A percentile compares a stretch with the other conserved stretches of the same genome.
Conservation (phyloP, 2,888 invertebrate genomes). For the Hydriomena furcata region DNA sequence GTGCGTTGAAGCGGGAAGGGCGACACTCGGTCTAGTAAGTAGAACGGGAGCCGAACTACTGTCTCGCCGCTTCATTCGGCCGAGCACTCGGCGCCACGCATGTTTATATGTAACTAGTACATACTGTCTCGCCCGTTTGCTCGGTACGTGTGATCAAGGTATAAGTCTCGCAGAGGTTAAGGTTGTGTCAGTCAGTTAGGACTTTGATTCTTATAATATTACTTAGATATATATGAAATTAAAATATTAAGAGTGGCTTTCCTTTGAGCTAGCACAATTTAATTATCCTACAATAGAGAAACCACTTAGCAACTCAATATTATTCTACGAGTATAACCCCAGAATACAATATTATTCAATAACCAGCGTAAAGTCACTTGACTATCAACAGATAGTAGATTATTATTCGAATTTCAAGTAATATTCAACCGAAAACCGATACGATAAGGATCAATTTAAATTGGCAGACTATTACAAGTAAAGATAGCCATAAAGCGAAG, state of each 20-base stretch:
- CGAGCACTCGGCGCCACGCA: no score
- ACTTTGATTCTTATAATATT: no score
- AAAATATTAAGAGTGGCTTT: constrained; percentile 1
- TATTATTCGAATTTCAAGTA: not conserved
- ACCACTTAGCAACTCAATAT: constrained; percentile 6
- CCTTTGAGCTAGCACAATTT: constrained; percentile 7
- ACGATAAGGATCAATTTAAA: constrained; percentile 1
- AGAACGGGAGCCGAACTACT: no score
- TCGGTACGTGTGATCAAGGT: no score
- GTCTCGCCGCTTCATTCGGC: no score
- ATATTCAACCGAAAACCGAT: constrained; percentile 1
- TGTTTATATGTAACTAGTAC: no score
- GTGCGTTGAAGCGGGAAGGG: no score
- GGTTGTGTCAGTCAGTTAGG: no score
- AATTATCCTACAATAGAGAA: constrained; percentile 12
- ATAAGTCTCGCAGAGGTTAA: no score
- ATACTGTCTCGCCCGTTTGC: no score
- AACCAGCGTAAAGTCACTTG: not conserved
- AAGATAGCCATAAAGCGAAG: constrained; percentile 2
- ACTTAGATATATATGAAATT: constrained; percentile 1
- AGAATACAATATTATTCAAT: not conserved
- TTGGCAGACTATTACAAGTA: not conserved
- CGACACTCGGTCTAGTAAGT: no score
- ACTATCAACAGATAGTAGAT: not conserved
- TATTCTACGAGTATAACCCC: constrained; percentile 13